These are phyloP conservation scores for Pseudomyrmex gracilis DNA, from an alignment of 1,140 invertebrate genomes.

Conservation along the genomic window DNA sequence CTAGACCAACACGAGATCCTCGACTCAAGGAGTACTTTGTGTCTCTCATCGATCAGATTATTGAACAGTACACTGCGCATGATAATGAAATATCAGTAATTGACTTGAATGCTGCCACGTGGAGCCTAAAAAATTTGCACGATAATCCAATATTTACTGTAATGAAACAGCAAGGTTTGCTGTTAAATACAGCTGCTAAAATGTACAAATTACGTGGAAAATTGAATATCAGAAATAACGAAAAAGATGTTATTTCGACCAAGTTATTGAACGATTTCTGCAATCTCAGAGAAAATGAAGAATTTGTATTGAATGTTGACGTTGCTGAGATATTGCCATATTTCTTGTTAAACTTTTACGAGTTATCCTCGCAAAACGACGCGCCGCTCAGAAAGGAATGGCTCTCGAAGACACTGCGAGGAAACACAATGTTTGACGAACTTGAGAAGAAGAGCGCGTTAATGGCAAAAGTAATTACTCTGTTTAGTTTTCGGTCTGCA, in stretches of 20 bases:
- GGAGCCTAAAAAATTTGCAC: constrained; percentile 73
- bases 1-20: constrained; percentile 82
- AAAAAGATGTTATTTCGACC: constrained; percentile 38
- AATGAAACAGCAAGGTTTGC: constrained; percentile 79
- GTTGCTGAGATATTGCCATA: constrained; percentile 72
- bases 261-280: constrained; percentile 76
- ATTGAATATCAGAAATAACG: neutral
- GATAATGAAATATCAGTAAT: constrained; percentile 22
- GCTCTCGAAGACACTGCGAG: constrained; percentile 61
- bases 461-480: constrained; percentile 54
- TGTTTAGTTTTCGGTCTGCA: constrained; percentile 59
- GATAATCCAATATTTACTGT: constrained; percentile 76
- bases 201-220: constrained; percentile 5
- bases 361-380: constrained; percentile 73
- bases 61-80: neutral
- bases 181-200: constrained; percentile 66
- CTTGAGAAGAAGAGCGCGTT: constrained; percentile 54
- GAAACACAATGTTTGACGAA: constrained; percentile 17
- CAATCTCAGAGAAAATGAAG: neutral
- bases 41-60: constrained; percentile 72
- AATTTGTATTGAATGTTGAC: constrained; percentile 39
- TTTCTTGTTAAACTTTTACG: constrained; percentile 80
- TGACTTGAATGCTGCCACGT: constrained; percentile 73
- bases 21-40: constrained; percentile 75
- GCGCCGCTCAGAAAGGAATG: constrained; percentile 70